Evolutionary conservation across 2,888 invertebrate genomes (phyloP).

Genomic region (Acronicta psi): DNA sequence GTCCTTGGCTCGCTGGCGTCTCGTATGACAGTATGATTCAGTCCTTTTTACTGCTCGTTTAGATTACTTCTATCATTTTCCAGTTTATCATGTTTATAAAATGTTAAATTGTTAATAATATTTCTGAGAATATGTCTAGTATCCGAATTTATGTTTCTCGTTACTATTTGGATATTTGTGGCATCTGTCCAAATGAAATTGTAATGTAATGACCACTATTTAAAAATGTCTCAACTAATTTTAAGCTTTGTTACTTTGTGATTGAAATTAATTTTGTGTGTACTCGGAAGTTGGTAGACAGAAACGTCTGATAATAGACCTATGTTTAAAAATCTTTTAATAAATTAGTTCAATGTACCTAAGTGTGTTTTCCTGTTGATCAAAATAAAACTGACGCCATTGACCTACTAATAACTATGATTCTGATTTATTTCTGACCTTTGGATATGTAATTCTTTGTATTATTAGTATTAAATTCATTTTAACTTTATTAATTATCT

Average conservation of each 20-base stretch:
- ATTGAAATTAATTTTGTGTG: slow-evolving; percentile 34
- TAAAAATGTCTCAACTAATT: slow-evolving; percentile 27
- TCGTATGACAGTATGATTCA: slow-evolving; percentile 71
- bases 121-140: slow-evolving; percentile 54
- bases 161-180: slow-evolving; percentile 54
- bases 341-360: slow-evolving; percentile 54
- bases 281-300: slow-evolving; percentile 1
- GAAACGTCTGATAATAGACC: slow-evolving; percentile 40
- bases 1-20: slow-evolving; percentile 67
- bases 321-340: slow-evolving; percentile 41
- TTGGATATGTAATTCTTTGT: background rate
- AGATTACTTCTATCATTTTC: slow-evolving; percentile 41
- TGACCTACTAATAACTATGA: slow-evolving; percentile 37
- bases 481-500: slow-evolving; percentile 1
- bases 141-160: slow-evolving; percentile 48
- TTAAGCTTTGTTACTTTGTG: slow-evolving; percentile 33
- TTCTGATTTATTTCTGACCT: slow-evolving; percentile 29
- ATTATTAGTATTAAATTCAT: slow-evolving; percentile 1
- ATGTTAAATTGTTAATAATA: slow-evolving; percentile 33
- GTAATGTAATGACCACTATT: slow-evolving; percentile 35
- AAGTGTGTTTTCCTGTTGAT: slow-evolving; percentile 53
- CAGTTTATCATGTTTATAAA: slow-evolving; percentile 37
- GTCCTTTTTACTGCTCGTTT: slow-evolving; percentile 64
- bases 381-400: slow-evolving; percentile 47
- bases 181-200: slow-evolving; percentile 61